Conservation (phyloP, 2,797 vertebrate genomes). For the Hoplostethus atlanticus region DNA sequence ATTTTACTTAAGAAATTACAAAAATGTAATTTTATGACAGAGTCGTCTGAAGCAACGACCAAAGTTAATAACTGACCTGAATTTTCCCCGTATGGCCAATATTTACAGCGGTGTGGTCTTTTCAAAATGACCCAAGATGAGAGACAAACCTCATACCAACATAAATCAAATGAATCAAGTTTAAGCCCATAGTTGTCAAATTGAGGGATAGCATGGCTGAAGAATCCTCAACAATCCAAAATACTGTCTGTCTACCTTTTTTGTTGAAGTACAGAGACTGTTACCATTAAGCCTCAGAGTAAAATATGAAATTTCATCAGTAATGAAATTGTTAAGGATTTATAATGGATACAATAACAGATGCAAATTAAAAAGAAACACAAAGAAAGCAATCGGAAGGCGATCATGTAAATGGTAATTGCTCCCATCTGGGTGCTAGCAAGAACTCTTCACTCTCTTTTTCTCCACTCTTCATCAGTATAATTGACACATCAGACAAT, state of each 20-base stretch:
- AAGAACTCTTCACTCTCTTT: not conserved
- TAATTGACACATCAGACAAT: not conserved
- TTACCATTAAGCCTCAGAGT: not conserved
- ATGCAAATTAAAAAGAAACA: not conserved
- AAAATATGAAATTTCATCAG: not conserved
- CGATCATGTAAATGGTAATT: not conserved
- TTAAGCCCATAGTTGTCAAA: constrained; percentile 9
- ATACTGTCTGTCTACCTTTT: not conserved
- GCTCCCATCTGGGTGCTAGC: not conserved
- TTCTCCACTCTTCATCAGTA: not conserved
- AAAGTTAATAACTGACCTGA: too few relatives aligned
- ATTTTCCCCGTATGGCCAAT: too few relatives aligned
- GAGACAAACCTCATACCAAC: constrained; percentile 21
- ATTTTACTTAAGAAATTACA: too few relatives aligned
- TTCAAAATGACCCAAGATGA: constrained; percentile 49
- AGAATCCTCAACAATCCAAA: constrained; percentile 3
- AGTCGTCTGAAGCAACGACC: too few relatives aligned
- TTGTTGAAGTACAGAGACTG: not conserved
- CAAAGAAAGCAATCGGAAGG: not conserved
- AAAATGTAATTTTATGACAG: too few relatives aligned
- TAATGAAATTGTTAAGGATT: not conserved
- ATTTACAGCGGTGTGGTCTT: constrained; percentile 39
- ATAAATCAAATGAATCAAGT: constrained; percentile 19
- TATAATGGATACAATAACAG: not conserved
- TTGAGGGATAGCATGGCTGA: not conserved